These are phyloP conservation scores for Cephalotes varians DNA, from an alignment of 2,888 invertebrate genomes.

Conservation along the genomic window DNA sequence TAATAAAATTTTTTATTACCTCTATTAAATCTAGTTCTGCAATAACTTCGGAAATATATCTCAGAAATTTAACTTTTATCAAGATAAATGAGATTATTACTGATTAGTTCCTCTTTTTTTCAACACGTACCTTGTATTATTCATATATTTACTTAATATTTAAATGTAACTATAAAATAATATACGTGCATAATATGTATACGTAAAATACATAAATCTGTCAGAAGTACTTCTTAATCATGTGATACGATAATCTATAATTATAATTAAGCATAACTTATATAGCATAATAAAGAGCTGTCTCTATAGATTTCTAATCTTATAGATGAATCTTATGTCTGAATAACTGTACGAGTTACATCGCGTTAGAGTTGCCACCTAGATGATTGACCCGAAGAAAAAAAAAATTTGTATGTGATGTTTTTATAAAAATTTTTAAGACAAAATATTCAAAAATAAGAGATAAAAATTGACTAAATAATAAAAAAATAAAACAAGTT, in stretches of 20 bases:
- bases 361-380: background rate
- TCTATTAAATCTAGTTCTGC: slow-evolving; percentile 23
- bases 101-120: slow-evolving; percentile 50
- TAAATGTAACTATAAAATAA: slow-evolving; percentile 36
- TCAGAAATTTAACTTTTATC: slow-evolving; percentile 36
- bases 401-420: no score
- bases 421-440: background rate
- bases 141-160: slow-evolving; percentile 40
- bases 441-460: background rate
- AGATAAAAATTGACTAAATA: background rate
- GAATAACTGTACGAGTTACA: slow-evolving; percentile 20
- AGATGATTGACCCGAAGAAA: background rate
- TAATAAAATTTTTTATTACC: slow-evolving; percentile 42
- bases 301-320: slow-evolving; percentile 8
- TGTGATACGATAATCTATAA: slow-evolving; percentile 12
- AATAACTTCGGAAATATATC: slow-evolving; percentile 25
- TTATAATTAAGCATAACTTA: slow-evolving; percentile 22
- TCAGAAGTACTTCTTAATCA: background rate
- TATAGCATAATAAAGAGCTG: background rate
- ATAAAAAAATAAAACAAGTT: background rate
- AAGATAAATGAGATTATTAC: slow-evolving; percentile 52
- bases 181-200: slow-evolving; percentile 20
- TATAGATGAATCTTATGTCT: slow-evolving; percentile 13
- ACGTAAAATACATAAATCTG: slow-evolving; percentile 31
- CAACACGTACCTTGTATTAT: slow-evolving; percentile 53